These are phyloP conservation scores for Geotrupes spiniger DNA, from an alignment of 2,888 invertebrate genomes.

Conservation along the genomic window DNA sequence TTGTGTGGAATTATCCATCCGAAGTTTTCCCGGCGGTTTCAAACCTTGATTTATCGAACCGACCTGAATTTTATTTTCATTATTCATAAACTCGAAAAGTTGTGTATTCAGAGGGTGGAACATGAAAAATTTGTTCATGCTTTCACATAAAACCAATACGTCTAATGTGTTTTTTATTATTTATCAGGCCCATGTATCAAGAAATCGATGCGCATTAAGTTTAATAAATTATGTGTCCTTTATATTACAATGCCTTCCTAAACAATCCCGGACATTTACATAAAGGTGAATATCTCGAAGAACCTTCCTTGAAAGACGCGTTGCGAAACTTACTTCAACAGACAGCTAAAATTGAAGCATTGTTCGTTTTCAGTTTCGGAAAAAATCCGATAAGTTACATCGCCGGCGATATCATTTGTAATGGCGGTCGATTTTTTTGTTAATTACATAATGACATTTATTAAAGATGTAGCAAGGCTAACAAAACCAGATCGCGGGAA, in stretches of 20 bases:
- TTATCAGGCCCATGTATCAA: conserved; percentile 29
- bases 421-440: conserved; percentile 22
- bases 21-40: conserved; percentile 12
- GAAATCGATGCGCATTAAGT: conserved; percentile 16
- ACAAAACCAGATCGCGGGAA: conserved; percentile 38
- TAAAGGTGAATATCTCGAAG: no score
- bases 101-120: conserved; percentile 41
- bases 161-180: conserved; percentile 45
- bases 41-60: conserved; percentile 33
- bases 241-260: no score
- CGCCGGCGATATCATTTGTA: conserved; percentile 10
- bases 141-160: conserved; percentile 46
- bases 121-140: conserved; percentile 46
- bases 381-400: neutral
- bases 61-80: conserved; percentile 41
- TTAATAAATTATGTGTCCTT: neutral
- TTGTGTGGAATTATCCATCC: neutral
- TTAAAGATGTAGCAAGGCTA: conserved; percentile 29
- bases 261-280: no score
- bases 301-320: no score
- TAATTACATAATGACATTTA: conserved; percentile 30
- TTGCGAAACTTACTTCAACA: no score
- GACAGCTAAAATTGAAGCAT: no score
- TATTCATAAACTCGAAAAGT: conserved; percentile 39
- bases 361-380: neutral